Base-by-base conservation (phyloP, 1,140 invertebrate genomes). In the Mya arenaria region DNA sequence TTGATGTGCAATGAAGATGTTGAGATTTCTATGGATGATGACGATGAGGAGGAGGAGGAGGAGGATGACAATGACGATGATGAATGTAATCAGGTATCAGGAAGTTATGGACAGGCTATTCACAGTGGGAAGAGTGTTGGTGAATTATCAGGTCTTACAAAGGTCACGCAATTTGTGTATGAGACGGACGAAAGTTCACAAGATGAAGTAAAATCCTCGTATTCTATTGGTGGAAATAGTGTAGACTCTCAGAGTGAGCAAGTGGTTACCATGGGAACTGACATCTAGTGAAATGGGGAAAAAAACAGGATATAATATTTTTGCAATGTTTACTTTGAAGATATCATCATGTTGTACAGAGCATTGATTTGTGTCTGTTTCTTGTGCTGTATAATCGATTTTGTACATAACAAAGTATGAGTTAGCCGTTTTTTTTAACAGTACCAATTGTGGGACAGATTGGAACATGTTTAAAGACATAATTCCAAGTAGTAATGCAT, bases 101-200 rank as follows among this genome's bases (percentile, higher is more conserved):
- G 62, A 41, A 60, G 44, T 8, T 80, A 60, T 62, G 34, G 68
- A 1, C 36, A n/a, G 17, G 25, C 77, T 23, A 10, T 62, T 0
- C 28, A 56, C 1, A 17, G n/a, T 25, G 55, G 37, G 13, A 71
- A 60, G 36, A n/a, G 17, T n/a, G 36, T n/a, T 23, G 44, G 25
- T 13, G 41, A 68, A 28, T 66, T 78, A 41, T 25, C 23, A 8
- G 63, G 36, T 1, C 56, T 62, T 10, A 41, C 65, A 10, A 69
- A 71, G 62, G 52, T 80, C n/a, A 71, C 77, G 15, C 77, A 80
- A 55, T 80, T 80, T 25, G 69, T 66, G 1, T 80, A 68, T 23
- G 77, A 80, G 65, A 80, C 77, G 25, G 77, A 80, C 44, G 77
- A 80, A 19, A 69, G 65, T 60, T 80, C 77, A 34, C 77, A 80